Conservation (phyloP, 2,797 vertebrate species). For the Lophura swinhoii region DNA sequence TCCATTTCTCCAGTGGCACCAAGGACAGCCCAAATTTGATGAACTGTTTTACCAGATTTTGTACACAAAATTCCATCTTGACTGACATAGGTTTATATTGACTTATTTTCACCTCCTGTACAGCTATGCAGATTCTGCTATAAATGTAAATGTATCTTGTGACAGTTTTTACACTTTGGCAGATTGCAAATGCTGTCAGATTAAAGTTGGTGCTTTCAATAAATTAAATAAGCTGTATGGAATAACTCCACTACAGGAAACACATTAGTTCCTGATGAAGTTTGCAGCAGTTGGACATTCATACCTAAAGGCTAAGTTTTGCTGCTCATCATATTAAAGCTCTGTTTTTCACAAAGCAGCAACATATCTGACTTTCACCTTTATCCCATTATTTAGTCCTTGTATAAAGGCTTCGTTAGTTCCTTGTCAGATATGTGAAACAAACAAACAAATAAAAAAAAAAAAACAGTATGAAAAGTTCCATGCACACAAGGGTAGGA, state of each 20-base stretch:
- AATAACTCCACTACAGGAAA: background rate
- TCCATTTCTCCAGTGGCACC: conserved; percentile 5
- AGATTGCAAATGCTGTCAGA: conserved; percentile 52
- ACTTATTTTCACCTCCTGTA: conserved; percentile 65
- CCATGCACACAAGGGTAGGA: background rate
- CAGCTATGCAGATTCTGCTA: conserved; percentile 53
- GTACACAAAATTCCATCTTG: conserved; percentile 48
- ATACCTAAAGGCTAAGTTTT: conserved; percentile 11
- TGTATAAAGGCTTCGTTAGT: background rate
- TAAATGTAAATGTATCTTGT: conserved; percentile 57
- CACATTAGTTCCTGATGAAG: conserved; percentile 20
- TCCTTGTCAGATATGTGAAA: background rate
- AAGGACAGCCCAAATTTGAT: conserved; percentile 34
- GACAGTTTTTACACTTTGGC: conserved; percentile 56
- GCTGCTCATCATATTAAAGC: background rate
- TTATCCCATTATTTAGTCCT: conserved; percentile 5
- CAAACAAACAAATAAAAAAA: background rate
- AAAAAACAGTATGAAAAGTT: background rate
- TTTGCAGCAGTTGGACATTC: conserved; percentile 25
- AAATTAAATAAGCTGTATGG: conserved; percentile 47
- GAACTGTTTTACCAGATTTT: conserved; percentile 40
- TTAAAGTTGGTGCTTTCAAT: conserved; percentile 16
- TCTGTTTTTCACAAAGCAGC: background rate
- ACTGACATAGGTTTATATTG: conserved; percentile 48
- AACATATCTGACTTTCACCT: background rate